These are phyloP conservation scores for Dicaeum eximium DNA, from an alignment of 2,113 vertebrate species.

Conservation along the genomic window DNA sequence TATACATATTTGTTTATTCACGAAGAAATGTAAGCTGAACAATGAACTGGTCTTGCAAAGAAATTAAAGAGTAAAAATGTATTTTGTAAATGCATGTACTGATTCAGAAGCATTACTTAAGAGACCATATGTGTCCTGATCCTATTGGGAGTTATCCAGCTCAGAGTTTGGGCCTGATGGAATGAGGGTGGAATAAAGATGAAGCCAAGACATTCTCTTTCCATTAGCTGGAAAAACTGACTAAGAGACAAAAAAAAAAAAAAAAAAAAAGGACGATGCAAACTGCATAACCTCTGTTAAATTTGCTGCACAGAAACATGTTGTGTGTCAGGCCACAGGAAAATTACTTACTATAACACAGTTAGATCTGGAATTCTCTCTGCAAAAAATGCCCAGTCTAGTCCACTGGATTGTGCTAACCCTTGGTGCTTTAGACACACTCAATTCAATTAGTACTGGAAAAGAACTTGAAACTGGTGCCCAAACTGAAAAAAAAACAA, in stretches of 20 bases:
- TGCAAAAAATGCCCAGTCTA: not conserved
- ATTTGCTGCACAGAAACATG: not conserved
- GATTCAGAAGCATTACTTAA: slow-evolving; percentile 14
- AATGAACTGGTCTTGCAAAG: not conserved
- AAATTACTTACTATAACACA: not conserved
- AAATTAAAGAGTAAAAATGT: not conserved
- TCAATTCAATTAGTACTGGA: not conserved
- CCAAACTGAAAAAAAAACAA: not conserved
- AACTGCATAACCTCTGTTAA: not conserved
- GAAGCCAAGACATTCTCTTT: slow-evolving; percentile 35
- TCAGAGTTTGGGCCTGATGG: not conserved
- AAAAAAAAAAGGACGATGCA: not conserved
- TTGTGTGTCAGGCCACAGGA: not conserved
- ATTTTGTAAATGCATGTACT: not conserved
- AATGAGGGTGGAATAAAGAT: slow-evolving; percentile 30
- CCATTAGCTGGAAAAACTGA: slow-evolving; percentile 34
- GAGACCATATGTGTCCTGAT: not conserved
- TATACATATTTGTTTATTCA: not conserved
- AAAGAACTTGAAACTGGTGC: not conserved
- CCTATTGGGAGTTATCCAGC: not conserved
- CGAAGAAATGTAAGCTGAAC: not conserved
- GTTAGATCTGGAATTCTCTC: not conserved
- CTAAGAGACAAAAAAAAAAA: not conserved
- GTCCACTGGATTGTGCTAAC: not conserved
- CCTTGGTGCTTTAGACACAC: not conserved